Percentiles rank a stretch among this genome's conserved stretches.
Conservation (phyloP, 2,113 vertebrate genomes). For the Dasyurus viverrinus region DNA sequence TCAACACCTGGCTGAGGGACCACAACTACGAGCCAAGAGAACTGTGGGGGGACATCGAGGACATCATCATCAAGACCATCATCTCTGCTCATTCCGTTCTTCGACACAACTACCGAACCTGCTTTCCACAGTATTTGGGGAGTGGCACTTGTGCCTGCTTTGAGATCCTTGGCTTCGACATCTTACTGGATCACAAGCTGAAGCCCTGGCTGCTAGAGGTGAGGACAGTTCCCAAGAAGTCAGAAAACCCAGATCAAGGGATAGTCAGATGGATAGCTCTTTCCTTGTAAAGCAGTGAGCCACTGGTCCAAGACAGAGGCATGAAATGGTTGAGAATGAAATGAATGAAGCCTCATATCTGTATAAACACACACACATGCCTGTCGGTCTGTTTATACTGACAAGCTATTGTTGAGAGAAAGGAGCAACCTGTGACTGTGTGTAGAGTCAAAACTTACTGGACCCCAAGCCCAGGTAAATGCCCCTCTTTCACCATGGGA, state of each 20-base stretch:
- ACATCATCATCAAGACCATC: slow-evolving; percentile 87
- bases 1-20: slow-evolving; percentile 83
- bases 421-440: not conserved
- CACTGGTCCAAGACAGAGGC: not conserved
- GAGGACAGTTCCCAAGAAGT: slow-evolving; percentile 45
- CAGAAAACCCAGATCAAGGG: not conserved
- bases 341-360: not conserved
- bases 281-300: not conserved
- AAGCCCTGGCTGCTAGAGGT: slow-evolving; percentile 91
- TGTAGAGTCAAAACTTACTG: not conserved
- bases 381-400: no score
- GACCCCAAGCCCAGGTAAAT: not conserved
- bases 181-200: slow-evolving; percentile 85
- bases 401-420: no score
- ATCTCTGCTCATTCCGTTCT: slow-evolving; percentile 85
- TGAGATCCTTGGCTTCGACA: slow-evolving; percentile 88
- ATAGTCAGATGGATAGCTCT: not conserved
- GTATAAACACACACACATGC: no score
- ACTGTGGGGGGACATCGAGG: slow-evolving; percentile 85
- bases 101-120: slow-evolving; percentile 87
- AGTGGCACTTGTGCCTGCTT: slow-evolving; percentile 84
- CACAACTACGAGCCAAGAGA: slow-evolving; percentile 77
- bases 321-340: not conserved
- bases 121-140: slow-evolving; percentile 81
- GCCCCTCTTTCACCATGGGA: not conserved